Evolutionary conservation across 2,113 vertebrate species (phyloP), one percentile per base, ranked within the genome.

Genomic region (Strix aluco): DNA sequence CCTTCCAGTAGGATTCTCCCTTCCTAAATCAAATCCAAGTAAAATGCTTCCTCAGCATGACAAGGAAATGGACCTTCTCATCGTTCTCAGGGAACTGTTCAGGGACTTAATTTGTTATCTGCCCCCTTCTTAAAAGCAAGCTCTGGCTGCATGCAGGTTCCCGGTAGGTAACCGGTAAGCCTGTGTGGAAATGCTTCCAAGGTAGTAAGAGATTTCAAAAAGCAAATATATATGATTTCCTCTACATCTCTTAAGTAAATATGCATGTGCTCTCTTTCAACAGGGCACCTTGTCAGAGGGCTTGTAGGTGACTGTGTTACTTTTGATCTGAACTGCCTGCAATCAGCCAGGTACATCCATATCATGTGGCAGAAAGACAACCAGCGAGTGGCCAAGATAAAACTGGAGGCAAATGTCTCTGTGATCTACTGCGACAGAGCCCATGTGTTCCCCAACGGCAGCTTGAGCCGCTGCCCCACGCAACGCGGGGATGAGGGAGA

Each of bases 21-120:
- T 91, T 88, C 71, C 71, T 85, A 70, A 92, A 86, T 88, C 72
- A 81, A 83, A 87, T 81, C 55, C 52, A 90, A 82, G 32, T 30
- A 59, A 92, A 90, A 82, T 61, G 22, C 71, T 92, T 88, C 58
- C 44, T 90, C 75, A 72, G 25, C 66, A 8, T 80, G 71, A 61
- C 58, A 83, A 69, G 36, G 62, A 95, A 92, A 80, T 44, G 44
- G 23, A 81, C 40, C n/a, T 92, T 90, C 62, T 84, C 15, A 6
- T 46, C 30, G 22, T 85, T 90, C 32, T 52, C n/a, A 19, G 40
- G 46, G 21, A 85, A 27, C 70, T 74, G 40, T 62, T 91, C 55
- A 58, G 86, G 47, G 44, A 55, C 58, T 71, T 85, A 25, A 49
- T 78, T 81, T n/a, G 4, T 85, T 92, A 75, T 34, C 67, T 92